Evolutionary conservation across 1,140 invertebrate species (phyloP), one percentile per base, ranked within the genome.

Genomic region (Archivesica marissinica): DNA sequence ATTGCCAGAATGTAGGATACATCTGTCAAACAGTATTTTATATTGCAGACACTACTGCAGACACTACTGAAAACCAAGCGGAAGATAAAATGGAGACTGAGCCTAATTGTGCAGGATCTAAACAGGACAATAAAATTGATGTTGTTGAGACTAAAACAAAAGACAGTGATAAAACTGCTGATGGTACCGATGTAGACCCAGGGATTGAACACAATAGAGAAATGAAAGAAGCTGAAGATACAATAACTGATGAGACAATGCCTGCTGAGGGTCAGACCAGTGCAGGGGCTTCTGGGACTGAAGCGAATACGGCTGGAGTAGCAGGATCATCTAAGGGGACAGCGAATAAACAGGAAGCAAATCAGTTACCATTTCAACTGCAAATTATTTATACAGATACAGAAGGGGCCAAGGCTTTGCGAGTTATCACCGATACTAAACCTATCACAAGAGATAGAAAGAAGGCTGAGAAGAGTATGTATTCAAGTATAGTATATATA

Each of bases 301-400:
- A 64, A 35, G 15, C 2, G 13, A 33, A 20, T 13, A 64, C 59
- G 20, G 59, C 33, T 35, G 59, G 59, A 64, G 59, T 33, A 35
- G 23, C 23, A 33, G 79, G 79, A 38, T 15, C 70, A 52, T 75
- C 79, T 1, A 61, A 7, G 28, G 59, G 35, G 35, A 11, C 77
- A 50, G 23, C 17, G 38, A 28, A n/a, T 15, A n/a, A 35, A 20
- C 17, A 68, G 17, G 70, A 41, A 20, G 44, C 11, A 9, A 50
- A 72, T 39, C 39, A 54, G 20, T 66, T 84, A 50, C 82, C 91
- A 28, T 93, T 93, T 86, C 92, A 93, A 76, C 44, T 93, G 23
- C 90, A 92, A 68, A 89, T 93, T 47, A 50, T 78, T 20, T 93
- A 93, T 79, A 90, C 88, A 41, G 91, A 91, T 68, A 80, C 87